Evolutionary conservation across 2,113 vertebrate genomes (phyloP).

Genomic region (Stegostoma tigrinum): DNA sequence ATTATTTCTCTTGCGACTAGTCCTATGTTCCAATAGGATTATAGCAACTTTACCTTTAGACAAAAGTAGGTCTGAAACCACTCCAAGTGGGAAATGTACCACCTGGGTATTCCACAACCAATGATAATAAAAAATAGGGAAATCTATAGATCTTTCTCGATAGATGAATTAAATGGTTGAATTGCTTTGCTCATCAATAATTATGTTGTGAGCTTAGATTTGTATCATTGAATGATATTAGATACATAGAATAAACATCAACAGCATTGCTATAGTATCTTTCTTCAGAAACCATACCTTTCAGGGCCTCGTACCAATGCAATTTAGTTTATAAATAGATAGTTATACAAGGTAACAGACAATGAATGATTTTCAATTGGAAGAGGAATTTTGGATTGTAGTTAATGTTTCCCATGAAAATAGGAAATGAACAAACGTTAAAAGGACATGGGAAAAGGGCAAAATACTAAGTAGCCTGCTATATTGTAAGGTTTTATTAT

Average conservation of each 20-base stretch:
- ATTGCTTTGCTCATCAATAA: background rate
- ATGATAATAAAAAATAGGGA: background rate
- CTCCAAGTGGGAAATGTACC: background rate
- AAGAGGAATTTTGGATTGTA: background rate
- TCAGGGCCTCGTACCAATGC: background rate
- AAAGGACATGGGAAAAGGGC: background rate
- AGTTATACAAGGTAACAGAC: background rate
- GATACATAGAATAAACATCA: background rate
- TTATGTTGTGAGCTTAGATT: background rate
- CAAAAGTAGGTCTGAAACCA: background rate
- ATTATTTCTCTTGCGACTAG: too few species aligned
- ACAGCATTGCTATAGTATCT: background rate
- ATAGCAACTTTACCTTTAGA: too few species aligned
- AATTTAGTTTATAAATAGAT: background rate
- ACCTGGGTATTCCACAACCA: background rate
- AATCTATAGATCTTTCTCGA: background rate
- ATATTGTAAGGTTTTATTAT: background rate
- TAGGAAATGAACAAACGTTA: slow-evolving; percentile 1
- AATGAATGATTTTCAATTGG: background rate
- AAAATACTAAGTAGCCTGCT: background rate
- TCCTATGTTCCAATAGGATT: too few species aligned
- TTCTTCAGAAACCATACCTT: background rate
- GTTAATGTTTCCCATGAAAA: background rate
- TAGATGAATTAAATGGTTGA: background rate
- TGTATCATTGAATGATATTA: background rate